These are phyloP conservation scores for Cliona cf. orientalis DNA, from an alignment of 37 sponge, comb jelly and placozoan species.

Conservation along the genomic window DNA sequence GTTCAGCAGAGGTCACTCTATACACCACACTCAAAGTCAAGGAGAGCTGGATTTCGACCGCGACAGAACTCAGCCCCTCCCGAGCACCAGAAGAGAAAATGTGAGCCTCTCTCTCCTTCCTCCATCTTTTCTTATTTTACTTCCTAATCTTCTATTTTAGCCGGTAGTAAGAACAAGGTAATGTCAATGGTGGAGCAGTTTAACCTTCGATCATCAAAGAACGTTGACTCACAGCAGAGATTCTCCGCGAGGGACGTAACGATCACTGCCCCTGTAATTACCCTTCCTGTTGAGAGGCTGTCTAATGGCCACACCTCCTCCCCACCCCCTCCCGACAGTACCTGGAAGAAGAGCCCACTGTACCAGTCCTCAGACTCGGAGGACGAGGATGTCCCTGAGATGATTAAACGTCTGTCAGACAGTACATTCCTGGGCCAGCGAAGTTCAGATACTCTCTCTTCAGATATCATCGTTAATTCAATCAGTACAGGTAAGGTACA, in stretches of 20 bases:
- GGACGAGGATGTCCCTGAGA: slow-evolving; percentile 14
- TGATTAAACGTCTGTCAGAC: slow-evolving; percentile 4
- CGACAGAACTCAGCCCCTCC: slow-evolving; percentile 40
- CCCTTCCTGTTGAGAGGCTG: no score
- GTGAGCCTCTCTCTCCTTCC: slow-evolving; percentile 13
- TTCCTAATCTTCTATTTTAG: no score
- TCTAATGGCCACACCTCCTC: not conserved
- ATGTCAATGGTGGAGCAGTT: slow-evolving; percentile 16
- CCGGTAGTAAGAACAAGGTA: no score
- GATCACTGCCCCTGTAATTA: no score
- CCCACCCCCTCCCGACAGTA: not conserved
- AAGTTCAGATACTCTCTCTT: slow-evolving; percentile 34
- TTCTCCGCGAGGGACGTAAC: not conserved
- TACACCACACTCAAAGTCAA: slow-evolving; percentile 6
- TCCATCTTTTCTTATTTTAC: not conserved
- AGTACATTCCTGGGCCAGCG: not conserved
- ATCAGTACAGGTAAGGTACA: slow-evolving; percentile 32
- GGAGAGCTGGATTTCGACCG: not conserved
- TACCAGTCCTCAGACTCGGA: not conserved
- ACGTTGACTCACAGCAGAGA: no score
- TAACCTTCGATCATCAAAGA: no score
- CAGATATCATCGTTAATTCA: slow-evolving; percentile 50
- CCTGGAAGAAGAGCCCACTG: slow-evolving; percentile 16
- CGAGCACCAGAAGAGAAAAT: slow-evolving; percentile 7
- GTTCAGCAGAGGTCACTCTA: slow-evolving; percentile 23